Percentiles rank a stretch among this genome's conserved stretches.
phyloP scores from a whole-genome alignment of 2,888 invertebrate species.

The Andrena bucephala region DNA sequence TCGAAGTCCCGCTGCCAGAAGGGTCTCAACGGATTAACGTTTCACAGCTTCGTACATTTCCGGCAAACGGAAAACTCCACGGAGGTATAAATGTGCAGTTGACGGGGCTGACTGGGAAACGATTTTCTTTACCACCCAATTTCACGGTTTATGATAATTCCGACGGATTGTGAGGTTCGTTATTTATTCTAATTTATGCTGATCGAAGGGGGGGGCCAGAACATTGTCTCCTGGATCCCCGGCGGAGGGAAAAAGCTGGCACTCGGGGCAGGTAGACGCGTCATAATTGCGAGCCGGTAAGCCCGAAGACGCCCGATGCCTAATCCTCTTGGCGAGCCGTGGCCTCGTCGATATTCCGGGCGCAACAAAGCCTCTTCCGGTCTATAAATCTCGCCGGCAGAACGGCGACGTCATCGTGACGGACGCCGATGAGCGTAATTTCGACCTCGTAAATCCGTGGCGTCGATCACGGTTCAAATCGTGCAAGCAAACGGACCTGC shows the following conservation, averaged over 20 bases:
- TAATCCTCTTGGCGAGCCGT: slow-evolving; percentile 76
- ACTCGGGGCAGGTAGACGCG: slow-evolving; percentile 60
- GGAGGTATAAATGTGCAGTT: slow-evolving; percentile 4
- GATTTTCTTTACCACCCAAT: slow-evolving; percentile 56
- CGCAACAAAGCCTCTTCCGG: slow-evolving; percentile 53
- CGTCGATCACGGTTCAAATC: background rate
- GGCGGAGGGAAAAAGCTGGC: slow-evolving; percentile 53
- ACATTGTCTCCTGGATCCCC: slow-evolving; percentile 69
- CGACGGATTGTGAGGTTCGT: slow-evolving; percentile 69
- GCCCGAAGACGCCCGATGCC: slow-evolving; percentile 56
- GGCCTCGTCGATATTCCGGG: slow-evolving; percentile 50
- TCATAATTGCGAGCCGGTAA: slow-evolving; percentile 54
- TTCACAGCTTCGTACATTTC: background rate
- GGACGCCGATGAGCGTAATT: slow-evolving; percentile 31
- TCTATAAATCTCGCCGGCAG: slow-evolving; percentile 40
- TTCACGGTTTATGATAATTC: slow-evolving; percentile 69
- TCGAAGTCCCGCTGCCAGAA: background rate
- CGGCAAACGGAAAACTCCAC: background rate
- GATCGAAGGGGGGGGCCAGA: slow-evolving; percentile 64
- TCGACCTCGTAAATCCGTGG: slow-evolving; percentile 23
- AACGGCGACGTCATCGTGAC: slow-evolving; percentile 20
- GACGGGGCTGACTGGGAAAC: slow-evolving; percentile 23
- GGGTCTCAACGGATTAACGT: slow-evolving; percentile 31
- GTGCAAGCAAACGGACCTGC: background rate
- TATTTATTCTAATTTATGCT: slow-evolving; percentile 79